A percentile compares a stretch with the other conserved stretches of the same genome.
phyloP scores from a whole-genome alignment of 2,888 invertebrate species.

The Cephus sareptanus region DNA sequence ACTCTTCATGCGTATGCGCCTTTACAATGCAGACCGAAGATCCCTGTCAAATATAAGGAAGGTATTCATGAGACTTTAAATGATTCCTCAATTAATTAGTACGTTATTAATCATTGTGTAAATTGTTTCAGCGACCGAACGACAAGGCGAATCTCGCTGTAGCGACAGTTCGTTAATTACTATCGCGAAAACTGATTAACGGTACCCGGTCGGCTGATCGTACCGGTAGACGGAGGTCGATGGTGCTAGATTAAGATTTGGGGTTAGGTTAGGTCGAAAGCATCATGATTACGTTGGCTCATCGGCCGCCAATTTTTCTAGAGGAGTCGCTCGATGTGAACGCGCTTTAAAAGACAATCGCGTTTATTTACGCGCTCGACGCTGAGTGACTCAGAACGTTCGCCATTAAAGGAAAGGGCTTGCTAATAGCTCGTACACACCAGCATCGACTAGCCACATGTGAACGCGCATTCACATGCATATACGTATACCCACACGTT shows the following conservation, averaged over 20 bases:
- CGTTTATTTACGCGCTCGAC: constrained; percentile 36
- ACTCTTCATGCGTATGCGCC: background rate
- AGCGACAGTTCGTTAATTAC: background rate
- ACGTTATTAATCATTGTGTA: background rate
- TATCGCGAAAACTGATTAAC: background rate
- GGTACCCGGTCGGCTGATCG: background rate
- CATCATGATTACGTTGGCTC: background rate
- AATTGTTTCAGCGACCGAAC: background rate
- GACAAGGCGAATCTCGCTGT: background rate
- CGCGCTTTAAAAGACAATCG: constrained; percentile 33
- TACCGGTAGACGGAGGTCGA: background rate
- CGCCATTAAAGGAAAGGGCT: constrained; percentile 54
- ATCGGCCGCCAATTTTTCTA: background rate
- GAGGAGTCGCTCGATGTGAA: background rate
- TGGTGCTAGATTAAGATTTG: background rate
- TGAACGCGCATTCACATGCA: background rate
- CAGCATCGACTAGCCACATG: constrained; percentile 3
- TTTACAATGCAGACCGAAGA: background rate
- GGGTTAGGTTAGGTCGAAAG: background rate
- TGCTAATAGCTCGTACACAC: constrained; percentile 32
- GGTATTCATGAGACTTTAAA: background rate
- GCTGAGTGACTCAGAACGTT: constrained; percentile 49
- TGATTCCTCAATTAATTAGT: background rate
- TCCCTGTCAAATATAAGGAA: too few species aligned
- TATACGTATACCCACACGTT: background rate